A percentile compares a stretch with the other conserved stretches of the same genome.
These are phyloP conservation scores for Dasypogon diadema DNA, from an alignment of 2,888 invertebrate species.

Conservation along the genomic window DNA sequence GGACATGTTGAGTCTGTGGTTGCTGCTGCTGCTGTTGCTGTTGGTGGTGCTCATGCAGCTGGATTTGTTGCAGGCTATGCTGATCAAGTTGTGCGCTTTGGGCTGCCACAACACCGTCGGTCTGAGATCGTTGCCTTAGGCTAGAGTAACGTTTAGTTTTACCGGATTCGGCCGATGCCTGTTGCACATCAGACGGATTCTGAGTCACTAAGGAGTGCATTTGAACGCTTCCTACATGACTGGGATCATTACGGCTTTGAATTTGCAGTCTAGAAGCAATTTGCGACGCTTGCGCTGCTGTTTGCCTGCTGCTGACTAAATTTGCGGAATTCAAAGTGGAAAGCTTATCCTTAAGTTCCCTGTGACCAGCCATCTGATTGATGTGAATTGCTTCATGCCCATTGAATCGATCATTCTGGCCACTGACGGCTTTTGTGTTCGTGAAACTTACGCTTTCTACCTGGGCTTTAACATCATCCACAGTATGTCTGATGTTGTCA, in stretches of 20 bases:
- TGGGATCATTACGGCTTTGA: conserved; percentile 63
- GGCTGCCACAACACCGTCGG: conserved; percentile 62
- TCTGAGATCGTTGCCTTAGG: conserved; percentile 71
- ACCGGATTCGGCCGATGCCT: conserved; percentile 59
- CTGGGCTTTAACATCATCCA: conserved; percentile 50
- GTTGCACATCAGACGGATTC: conserved; percentile 59
- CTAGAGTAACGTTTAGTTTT: conserved; percentile 76
- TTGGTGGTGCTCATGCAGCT: conserved; percentile 58
- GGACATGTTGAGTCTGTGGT: conserved; percentile 60
- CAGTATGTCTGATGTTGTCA: not conserved
- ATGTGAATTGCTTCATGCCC: conserved; percentile 47
- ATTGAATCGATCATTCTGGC: conserved; percentile 45
- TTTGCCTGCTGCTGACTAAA: conserved; percentile 13
- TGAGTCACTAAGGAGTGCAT: conserved; percentile 67
- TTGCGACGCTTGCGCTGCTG: conserved; percentile 26
- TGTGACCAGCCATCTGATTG: conserved; percentile 13
- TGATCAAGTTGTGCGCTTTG: conserved; percentile 54
- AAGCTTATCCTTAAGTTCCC: conserved; percentile 44
- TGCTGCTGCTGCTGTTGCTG: conserved; percentile 60
- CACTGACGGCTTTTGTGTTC: conserved; percentile 55
- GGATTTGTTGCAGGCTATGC: conserved; percentile 61
- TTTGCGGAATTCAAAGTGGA: conserved; percentile 19
- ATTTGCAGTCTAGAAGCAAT: conserved; percentile 50
- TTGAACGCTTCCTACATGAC: conserved; percentile 67
- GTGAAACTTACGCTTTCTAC: conserved; percentile 57